A percentile compares a stretch with the other conserved stretches of the same genome.
Conservation (phyloP, 2,113 vertebrate genomes). For the Illadopsis cleaveri region DNA sequence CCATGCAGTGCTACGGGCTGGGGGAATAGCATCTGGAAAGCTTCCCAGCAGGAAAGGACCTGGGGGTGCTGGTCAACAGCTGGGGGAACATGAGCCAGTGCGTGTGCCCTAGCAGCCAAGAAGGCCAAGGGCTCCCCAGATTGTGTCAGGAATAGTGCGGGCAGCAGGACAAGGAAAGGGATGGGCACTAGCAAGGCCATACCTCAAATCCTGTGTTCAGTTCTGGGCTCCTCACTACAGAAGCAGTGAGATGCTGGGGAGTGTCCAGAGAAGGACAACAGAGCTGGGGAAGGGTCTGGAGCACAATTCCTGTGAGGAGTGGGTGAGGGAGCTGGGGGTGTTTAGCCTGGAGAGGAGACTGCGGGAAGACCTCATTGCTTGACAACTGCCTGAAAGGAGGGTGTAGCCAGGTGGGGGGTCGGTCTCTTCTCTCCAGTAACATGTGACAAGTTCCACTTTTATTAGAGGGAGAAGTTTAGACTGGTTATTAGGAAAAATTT, state of each 20-base stretch:
- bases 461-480: neutral
- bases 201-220: neutral
- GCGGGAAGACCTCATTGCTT: accelerated
- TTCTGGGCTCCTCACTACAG: neutral
- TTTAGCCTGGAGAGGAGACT: neutral
- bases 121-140: neutral
- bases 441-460: neutral
- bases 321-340: neutral
- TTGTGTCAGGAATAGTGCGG: neutral
- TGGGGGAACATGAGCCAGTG: neutral
- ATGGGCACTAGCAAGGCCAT: neutral
- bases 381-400: neutral
- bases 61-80: neutral
- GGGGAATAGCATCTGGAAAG: neutral
- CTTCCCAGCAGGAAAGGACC: neutral
- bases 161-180: neutral
- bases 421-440: neutral
- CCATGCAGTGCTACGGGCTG: neutral
- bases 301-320: neutral
- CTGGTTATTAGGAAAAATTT: neutral
- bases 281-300: neutral
- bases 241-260: accelerated
- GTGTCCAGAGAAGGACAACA: neutral
- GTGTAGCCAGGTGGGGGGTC: neutral
- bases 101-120: neutral